Conservation (phyloP, 1,140 invertebrate species). For the Drosophila hydei region DNA sequence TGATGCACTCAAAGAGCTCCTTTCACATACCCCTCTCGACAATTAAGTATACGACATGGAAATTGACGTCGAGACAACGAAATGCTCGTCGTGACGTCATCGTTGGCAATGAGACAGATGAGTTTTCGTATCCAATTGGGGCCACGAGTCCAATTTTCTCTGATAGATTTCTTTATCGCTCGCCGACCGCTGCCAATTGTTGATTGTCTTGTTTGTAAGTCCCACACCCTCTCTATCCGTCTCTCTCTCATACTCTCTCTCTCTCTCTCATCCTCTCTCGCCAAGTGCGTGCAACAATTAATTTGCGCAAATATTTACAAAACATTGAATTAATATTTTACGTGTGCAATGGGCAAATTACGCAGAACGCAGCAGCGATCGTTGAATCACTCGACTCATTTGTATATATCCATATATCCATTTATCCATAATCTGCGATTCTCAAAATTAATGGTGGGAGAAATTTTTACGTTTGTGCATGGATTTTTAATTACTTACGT, state of each 20-base stretch:
- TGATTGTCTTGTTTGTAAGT: slow-evolving; percentile 6
- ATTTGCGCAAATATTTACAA: slow-evolving; percentile 74
- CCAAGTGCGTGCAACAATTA: slow-evolving; percentile 48
- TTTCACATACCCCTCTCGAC: not conserved
- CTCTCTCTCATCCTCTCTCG: slow-evolving; percentile 19
- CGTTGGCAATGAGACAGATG: slow-evolving; percentile 44
- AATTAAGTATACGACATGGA: slow-evolving; percentile 53
- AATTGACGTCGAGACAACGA: slow-evolving; percentile 52
- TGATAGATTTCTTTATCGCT: slow-evolving; percentile 59
- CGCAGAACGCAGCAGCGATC: slow-evolving; percentile 36
- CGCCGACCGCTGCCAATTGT: slow-evolving; percentile 25
- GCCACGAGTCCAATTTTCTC: slow-evolving; percentile 52
- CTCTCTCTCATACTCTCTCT: not conserved
- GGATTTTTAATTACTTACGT: slow-evolving; percentile 44
- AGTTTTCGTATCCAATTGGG: slow-evolving; percentile 35
- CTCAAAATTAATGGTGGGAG: slow-evolving; percentile 14
- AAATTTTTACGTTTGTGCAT: slow-evolving; percentile 22
- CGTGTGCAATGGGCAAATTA: slow-evolving; percentile 46
- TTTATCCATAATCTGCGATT: slow-evolving; percentile 23
- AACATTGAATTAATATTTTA: slow-evolving; percentile 64
- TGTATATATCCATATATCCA: not conserved
- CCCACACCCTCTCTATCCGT: not conserved
- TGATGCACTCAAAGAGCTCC: slow-evolving; percentile 14
- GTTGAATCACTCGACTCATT: slow-evolving; percentile 42
- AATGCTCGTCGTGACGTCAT: slow-evolving; percentile 44